Percentiles rank a stretch among this genome's conserved stretches.
Evolutionary conservation across 2,888 invertebrate genomes (phyloP).

Genomic region (Aporophyla lueneburgensis): DNA sequence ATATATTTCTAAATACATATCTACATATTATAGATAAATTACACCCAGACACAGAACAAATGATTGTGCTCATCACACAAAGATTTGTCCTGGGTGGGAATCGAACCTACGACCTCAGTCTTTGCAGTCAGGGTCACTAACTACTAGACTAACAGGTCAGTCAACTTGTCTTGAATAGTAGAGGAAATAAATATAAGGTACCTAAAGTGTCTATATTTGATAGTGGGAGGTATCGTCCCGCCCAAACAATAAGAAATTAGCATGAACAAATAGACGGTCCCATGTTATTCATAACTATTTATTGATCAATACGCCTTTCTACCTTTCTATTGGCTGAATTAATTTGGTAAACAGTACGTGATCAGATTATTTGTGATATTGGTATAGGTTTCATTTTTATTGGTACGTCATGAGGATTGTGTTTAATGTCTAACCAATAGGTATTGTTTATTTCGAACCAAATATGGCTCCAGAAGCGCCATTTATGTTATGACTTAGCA

Average conservation of each 20-base stretch:
- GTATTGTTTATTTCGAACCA: neutral
- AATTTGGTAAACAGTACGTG: conserved; percentile 64
- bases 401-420: conserved; percentile 16
- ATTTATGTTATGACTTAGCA: neutral
- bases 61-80: no score
- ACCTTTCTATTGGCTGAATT: conserved; percentile 63
- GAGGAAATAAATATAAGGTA: neutral
- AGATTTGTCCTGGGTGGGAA: no score
- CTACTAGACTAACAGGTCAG: no score
- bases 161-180: neutral
- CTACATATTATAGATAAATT: no score
- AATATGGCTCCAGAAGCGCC: neutral
- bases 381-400: conserved; percentile 31
- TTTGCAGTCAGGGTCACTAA: no score
- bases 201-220: neutral
- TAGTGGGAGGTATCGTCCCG: conserved; percentile 39
- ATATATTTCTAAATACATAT: no score
- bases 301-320: conserved; percentile 50
- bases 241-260: conserved; percentile 55
- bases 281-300: conserved; percentile 41
- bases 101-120: no score
- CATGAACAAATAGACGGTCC: conserved; percentile 40
- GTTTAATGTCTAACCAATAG: conserved; percentile 22
- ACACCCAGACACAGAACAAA: no score
- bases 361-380: conserved; percentile 49